Evolutionary conservation across 2,113 vertebrate species (phyloP).

Genomic region (Mohoua ochrocephala): DNA sequence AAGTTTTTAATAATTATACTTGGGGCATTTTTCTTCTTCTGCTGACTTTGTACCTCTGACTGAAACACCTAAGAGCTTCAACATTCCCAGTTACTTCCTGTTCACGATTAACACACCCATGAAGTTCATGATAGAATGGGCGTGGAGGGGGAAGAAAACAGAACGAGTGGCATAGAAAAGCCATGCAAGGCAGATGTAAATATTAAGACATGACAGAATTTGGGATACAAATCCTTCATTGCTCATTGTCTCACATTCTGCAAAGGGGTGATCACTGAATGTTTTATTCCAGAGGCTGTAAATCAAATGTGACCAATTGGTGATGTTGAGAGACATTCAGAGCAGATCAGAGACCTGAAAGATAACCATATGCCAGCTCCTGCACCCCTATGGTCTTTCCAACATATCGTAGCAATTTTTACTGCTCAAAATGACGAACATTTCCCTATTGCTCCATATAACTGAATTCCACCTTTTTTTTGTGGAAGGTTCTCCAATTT

Average conservation of each 20-base stretch:
- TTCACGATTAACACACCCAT: background rate
- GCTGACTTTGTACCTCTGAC: background rate
- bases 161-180: background rate
- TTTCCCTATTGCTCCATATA: background rate
- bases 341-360: background rate
- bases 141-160: background rate
- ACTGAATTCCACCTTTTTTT: background rate
- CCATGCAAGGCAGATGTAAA: background rate
- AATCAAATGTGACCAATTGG: background rate
- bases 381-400: background rate
- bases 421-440: background rate
- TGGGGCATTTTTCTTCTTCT: background rate
- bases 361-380: background rate
- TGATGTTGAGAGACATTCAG: background rate
- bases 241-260: background rate
- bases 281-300: background rate
- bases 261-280: background rate
- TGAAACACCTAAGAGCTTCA: background rate
- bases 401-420: background rate
- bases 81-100: background rate
- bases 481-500: background rate
- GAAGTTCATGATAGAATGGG: background rate
- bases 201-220: background rate
- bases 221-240: background rate
- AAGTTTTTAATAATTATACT: background rate